These are phyloP conservation scores for Phortica variegata DNA, from an alignment of 1,140 invertebrate species.

Conservation along the genomic window DNA sequence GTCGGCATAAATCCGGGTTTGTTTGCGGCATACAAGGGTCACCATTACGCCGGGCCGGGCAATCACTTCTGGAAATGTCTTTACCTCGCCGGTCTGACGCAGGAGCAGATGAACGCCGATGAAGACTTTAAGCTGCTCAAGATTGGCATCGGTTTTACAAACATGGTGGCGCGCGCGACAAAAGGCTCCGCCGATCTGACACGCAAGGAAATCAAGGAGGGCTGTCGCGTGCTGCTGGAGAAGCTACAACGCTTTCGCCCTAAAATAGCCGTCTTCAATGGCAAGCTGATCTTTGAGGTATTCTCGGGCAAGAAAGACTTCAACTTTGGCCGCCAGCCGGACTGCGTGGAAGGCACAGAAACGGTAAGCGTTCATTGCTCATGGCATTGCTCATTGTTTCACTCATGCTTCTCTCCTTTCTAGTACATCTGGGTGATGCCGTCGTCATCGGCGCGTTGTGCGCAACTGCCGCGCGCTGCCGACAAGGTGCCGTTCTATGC, in stretches of 20 bases:
- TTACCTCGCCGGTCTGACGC: conserved; percentile 88
- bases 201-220: conserved; percentile 95
- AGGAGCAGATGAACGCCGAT: conserved; percentile 92
- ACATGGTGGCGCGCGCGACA: conserved; percentile 92
- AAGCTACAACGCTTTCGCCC: conserved; percentile 91
- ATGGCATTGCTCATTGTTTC: not conserved
- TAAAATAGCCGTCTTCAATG: conserved; percentile 98
- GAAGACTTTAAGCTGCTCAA: conserved; percentile 92
- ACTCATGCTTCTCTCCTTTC: conserved; percentile 11
- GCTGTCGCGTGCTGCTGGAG: conserved; percentile 84
- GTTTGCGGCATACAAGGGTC: conserved; percentile 95
- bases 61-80: conserved; percentile 99
- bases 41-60: conserved; percentile 96
- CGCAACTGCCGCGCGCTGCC: conserved; percentile 89
- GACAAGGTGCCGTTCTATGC: conserved; percentile 97
- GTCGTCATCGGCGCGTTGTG: conserved; percentile 93
- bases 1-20: conserved; percentile 97
- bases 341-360: conserved; percentile 87
- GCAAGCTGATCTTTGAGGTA: conserved; percentile 96
- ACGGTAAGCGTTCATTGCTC: conserved; percentile 80
- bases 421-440: conserved; percentile 99
- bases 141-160: conserved; percentile 96
- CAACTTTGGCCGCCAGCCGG: conserved; percentile 92
- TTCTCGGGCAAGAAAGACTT: conserved; percentile 98
- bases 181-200: conserved; percentile 95